phyloP scores from a whole-genome alignment of 2,888 invertebrate genomes.

The Chrysopilus asiliformis region DNA sequence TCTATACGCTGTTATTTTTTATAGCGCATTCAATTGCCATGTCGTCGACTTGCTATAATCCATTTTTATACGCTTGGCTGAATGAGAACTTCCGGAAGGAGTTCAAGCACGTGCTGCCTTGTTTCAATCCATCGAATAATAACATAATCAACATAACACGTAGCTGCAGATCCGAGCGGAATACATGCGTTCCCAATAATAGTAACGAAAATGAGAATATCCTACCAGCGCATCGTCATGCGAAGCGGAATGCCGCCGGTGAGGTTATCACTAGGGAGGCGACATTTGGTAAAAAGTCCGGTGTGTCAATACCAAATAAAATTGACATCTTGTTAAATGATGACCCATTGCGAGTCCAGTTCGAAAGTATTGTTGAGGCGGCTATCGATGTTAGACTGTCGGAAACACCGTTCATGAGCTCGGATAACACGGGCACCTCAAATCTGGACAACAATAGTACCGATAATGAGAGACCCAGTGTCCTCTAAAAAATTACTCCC shows the following conservation, averaged over 20 bases:
- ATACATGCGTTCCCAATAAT: constrained; percentile 27
- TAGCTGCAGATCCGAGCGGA: constrained; percentile 30
- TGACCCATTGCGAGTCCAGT: constrained; percentile 20
- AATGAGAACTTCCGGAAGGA: constrained; percentile 87
- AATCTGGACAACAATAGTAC: constrained; percentile 22
- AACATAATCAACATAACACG: constrained; percentile 28
- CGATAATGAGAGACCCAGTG: background rate
- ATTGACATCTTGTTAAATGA: constrained; percentile 26
- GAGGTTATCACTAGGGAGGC: constrained; percentile 31
- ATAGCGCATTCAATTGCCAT: constrained; percentile 83
- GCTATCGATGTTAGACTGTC: constrained; percentile 31
- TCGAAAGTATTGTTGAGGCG: constrained; percentile 27
- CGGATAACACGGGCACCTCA: constrained; percentile 28
- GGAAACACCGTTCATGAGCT: constrained; percentile 32
- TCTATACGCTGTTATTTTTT: constrained; percentile 82
- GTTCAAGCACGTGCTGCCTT: constrained; percentile 64
- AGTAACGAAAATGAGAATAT: constrained; percentile 11
- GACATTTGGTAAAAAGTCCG: constrained; percentile 27
- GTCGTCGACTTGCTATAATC: constrained; percentile 94
- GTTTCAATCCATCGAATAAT: constrained; percentile 42
- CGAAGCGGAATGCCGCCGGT: too few species aligned
- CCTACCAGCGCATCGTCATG: constrained; percentile 21
- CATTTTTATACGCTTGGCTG: constrained; percentile 93
- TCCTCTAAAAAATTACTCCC: too few species aligned
- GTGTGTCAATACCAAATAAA: constrained; percentile 17